Conservation (phyloP, 2,888 invertebrate species). For the Drosophila melanosoma region DNA sequence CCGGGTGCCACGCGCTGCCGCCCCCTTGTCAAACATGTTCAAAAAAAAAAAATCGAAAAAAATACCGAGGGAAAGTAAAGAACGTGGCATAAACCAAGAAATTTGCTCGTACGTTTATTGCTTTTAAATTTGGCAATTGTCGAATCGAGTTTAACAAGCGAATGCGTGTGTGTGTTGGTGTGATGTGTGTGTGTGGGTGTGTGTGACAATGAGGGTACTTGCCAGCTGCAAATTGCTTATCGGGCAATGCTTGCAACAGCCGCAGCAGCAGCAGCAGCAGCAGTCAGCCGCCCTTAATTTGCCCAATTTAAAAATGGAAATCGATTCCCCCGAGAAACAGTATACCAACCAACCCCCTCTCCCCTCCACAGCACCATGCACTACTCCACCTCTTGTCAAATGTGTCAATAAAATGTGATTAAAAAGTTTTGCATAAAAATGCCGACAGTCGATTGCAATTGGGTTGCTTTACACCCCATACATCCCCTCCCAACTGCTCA, state of each 20-base stretch:
- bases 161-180: constrained; percentile 30
- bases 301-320: constrained; percentile 80
- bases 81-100: constrained; percentile 66
- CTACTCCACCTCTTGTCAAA: constrained; percentile 13
- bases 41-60: constrained; percentile 31
- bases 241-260: constrained; percentile 55
- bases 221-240: constrained; percentile 73
- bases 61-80: constrained; percentile 27
- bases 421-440: constrained; percentile 79
- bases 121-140: constrained; percentile 82
- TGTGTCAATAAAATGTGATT: constrained; percentile 80
- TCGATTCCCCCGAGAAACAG: constrained; percentile 72
- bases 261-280: constrained; percentile 18
- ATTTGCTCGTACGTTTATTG: constrained; percentile 79
- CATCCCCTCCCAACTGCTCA: neutral
- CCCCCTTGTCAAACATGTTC: constrained; percentile 63
- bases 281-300: constrained; percentile 79
- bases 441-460: constrained; percentile 70
- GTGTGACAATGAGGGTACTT: constrained; percentile 54
- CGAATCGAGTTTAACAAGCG: constrained; percentile 46
- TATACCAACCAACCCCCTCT: neutral
- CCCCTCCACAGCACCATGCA: neutral
- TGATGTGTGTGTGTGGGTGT: constrained; percentile 32
- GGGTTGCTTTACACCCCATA: constrained; percentile 35
- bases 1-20: constrained; percentile 51